These are phyloP conservation scores for Myrmecophaga tridactyla DNA, from an alignment of 2,113 vertebrate species.

Conservation along the genomic window DNA sequence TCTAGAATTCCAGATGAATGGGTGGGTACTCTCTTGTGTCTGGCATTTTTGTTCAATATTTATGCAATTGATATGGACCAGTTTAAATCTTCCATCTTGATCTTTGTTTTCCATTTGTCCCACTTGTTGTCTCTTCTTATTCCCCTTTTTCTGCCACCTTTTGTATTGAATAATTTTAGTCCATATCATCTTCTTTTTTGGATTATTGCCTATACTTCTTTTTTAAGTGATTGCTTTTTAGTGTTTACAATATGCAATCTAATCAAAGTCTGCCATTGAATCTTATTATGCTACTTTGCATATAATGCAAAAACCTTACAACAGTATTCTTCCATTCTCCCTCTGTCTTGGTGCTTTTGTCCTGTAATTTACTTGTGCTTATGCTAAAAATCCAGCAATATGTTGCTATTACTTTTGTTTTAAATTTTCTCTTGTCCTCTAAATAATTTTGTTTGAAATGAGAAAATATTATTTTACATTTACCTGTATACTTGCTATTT, in stretches of 20 bases:
- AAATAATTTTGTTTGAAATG: neutral
- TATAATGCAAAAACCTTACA: neutral
- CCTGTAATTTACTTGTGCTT: neutral
- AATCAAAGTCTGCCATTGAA: neutral
- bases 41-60: neutral
- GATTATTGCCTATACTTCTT: neutral
- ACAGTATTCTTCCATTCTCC: neutral
- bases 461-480: neutral
- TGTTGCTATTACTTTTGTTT: neutral
- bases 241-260: neutral
- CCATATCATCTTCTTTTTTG: neutral
- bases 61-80: neutral
- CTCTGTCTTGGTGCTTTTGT: neutral
- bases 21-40: neutral
- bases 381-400: neutral
- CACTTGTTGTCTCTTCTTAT: neutral
- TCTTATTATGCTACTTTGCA: neutral
- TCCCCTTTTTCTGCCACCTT: neutral
- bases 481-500: neutral
- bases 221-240: neutral
- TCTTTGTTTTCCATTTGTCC: constrained; percentile 9
- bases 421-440: neutral
- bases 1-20: neutral
- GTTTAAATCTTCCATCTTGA: neutral
- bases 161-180: neutral